Evolutionary conservation across 2,888 invertebrate genomes (phyloP), one percentile per base, ranked within the genome.

Genomic region (Pilophorus perplexus): DNA sequence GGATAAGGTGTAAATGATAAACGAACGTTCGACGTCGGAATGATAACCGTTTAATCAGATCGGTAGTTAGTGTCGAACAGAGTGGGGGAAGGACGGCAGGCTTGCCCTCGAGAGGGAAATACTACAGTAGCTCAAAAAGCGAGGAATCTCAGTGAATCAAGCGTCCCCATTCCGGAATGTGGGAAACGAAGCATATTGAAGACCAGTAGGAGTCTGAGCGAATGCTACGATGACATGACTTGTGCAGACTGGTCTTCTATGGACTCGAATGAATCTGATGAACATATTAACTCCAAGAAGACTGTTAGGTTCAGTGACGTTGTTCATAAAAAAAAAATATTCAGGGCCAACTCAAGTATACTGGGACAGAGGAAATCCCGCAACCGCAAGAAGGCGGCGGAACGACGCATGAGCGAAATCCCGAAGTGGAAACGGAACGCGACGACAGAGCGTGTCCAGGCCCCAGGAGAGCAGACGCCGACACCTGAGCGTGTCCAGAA

Each of bases 261-360:
- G 10, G 70, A 70, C 27, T 67, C 66, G 10, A 59, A 23, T 16
- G 59, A 59, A 16, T 59, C 59, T 6, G 69, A 70, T 16, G 68
- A 68, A 22, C 88, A 77, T 8, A 23, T 46, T 12, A 16, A 38
- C 3, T 83, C 87, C 69, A 92, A 91, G 79, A 93, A 93, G 81
- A 90, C 90, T 77, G 93, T 93, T 74, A 84, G 91, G 71, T 93
- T 93, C 80, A 92, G 83, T 79, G 86, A 91, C 77, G 85, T 88
- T 40, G 89, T 93, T 70, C 86, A 85, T 71, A 85, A 84, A 73
- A 89, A 92, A 77, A 81, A 90, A 71, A 93, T 88, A 78, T 84
- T 68, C 79, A 92, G 92, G 75, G 85, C 87, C 69, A 90, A 92
- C 78, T 91, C 92, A 2, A 92, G 92, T 73, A 93, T 93, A 76